Evolutionary conservation across 2,888 invertebrate genomes (phyloP).

Genomic region (Drosophila conformis): DNA sequence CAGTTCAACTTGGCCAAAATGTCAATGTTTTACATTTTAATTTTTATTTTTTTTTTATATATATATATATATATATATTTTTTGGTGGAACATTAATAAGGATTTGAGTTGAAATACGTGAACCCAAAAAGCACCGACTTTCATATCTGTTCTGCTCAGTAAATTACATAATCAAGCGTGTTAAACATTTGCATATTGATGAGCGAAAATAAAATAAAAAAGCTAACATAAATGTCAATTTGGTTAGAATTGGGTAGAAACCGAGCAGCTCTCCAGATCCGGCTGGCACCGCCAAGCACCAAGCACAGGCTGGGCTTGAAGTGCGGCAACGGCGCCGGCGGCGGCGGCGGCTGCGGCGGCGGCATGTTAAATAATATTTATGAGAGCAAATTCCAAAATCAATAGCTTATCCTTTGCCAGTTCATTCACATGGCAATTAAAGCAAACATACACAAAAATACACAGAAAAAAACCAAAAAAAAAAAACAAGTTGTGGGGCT

Average conservation of each 20-base stretch:
- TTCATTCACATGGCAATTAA: constrained; percentile 78
- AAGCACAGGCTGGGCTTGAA: constrained; percentile 7
- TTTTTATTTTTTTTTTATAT: neutral
- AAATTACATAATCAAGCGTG: constrained; percentile 69
- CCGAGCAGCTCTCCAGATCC: constrained; percentile 62
- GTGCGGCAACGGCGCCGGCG: constrained; percentile 3
- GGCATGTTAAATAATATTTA: constrained; percentile 43
- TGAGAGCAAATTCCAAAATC: constrained; percentile 31
- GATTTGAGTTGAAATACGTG: constrained; percentile 44
- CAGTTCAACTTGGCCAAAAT: constrained; percentile 64
- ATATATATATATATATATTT: no score
- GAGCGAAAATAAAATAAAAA: constrained; percentile 69
- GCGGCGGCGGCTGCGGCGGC: neutral
- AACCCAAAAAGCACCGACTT: constrained; percentile 22
- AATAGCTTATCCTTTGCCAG: constrained; percentile 68
- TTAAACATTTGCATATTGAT: constrained; percentile 70
- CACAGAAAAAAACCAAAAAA: neutral
- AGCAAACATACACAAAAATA: constrained; percentile 6
- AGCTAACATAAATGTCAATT: constrained; percentile 54
- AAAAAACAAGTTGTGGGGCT: neutral
- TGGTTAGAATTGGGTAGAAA: constrained; percentile 49
- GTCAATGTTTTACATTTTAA: constrained; percentile 48
- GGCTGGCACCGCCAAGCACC: constrained; percentile 82
- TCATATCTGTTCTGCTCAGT: constrained; percentile 18
- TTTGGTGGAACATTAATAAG: constrained; percentile 58